Base-by-base conservation (phyloP, 2,888 invertebrate species). In the Papilio elwesi region DNA sequence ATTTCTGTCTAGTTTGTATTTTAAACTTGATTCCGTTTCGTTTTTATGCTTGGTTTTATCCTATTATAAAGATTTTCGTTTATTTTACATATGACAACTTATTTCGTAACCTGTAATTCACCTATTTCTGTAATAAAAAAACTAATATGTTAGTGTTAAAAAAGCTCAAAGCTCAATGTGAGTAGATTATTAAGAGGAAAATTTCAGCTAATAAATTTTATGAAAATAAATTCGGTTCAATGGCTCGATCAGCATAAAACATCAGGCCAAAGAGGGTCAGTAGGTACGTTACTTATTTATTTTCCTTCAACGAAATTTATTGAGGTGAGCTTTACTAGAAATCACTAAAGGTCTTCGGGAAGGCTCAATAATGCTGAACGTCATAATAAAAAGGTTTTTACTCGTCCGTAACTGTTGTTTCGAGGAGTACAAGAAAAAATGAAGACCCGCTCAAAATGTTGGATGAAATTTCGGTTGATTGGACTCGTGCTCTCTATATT, bases 211-310 rank as follows among this genome's bases (percentile, higher is more conserved):
- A 77, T 76, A 78, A 78, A 80, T 77, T 76, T 80, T 78, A 75
- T 75, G 77, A 79, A 79, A 80, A 79, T 76, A 78, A 76, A 72
- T 74, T 68, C 77, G 76, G 77, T 76, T 77, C 78, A 76, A 67
- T 78, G 77, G 75, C 76, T 75, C 76, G 67, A 66, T 75, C 68
- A 71, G 76, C 77, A 76, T 80, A 78, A 79, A 80, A 72, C 68
- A 63, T 68, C 72, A 77, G 77, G 68, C 73, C 71, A 75, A 74
- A 68, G 71, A 70, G 71, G 74, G 74, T 75, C 70, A 74, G 71
- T 69, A 55, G 72, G 63, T 72, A 69, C 51, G 51, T 67, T 74
- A 73, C 68, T 76, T 74, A 77, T 76, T 77, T 75, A 77, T 76
- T 77, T 75, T 68, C 74, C 73, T 70, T 59, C 69, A 59, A 68